phyloP scores from a whole-genome alignment of 2,113 vertebrate species.

The Paratilapia polleni region DNA sequence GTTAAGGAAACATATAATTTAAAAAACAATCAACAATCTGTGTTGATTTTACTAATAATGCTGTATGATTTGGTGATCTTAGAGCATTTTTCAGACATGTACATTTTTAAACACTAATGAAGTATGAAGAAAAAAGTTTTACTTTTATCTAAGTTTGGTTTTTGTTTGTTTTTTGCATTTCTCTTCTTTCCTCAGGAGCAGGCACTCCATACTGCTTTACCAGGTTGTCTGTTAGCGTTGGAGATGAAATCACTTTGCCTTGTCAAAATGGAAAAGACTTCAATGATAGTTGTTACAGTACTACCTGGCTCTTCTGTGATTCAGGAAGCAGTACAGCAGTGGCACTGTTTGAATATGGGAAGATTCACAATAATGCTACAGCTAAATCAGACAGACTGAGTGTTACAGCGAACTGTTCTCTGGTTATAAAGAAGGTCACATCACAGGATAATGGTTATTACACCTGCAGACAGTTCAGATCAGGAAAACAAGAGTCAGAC shows the following conservation, averaged over 20 bases:
- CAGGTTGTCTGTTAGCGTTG: neutral
- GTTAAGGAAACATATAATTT: neutral
- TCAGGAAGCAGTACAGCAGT: neutral
- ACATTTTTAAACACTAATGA: neutral
- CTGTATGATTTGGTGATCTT: no score
- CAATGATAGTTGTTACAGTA: neutral
- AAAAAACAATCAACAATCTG: neutral
- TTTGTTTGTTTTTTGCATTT: neutral
- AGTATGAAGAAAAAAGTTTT: neutral
- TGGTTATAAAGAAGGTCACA: constrained; percentile 8
- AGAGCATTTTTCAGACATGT: neutral
- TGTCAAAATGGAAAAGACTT: neutral
- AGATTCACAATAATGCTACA: neutral
- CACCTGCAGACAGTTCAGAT: neutral
- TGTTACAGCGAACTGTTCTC: constrained; percentile 6
- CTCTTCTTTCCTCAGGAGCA: neutral
- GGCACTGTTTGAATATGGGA: neutral
- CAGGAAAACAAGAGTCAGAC: neutral
- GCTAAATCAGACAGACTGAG: constrained; percentile 1
- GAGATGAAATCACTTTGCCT: neutral
- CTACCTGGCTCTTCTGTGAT: neutral
- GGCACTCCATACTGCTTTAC: neutral
- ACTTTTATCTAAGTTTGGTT: neutral
- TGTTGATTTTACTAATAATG: neutral
- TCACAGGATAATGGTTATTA: neutral